Conservation (phyloP, 2,888 invertebrate species). For the Apamea anceps region DNA sequence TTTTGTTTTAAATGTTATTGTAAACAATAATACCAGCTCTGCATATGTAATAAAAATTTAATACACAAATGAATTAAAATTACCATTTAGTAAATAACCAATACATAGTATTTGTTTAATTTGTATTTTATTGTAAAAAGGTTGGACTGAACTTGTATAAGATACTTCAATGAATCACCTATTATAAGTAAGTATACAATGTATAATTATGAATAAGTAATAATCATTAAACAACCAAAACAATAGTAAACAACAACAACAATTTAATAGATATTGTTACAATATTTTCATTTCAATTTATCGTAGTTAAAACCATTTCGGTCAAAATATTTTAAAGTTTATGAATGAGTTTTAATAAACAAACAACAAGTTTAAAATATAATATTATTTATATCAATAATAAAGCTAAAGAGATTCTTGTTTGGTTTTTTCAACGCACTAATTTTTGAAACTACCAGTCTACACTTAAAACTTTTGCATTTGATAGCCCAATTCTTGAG, state of each 20-base stretch:
- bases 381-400: background rate
- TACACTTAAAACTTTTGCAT: background rate
- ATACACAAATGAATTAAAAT: background rate
- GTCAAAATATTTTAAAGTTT: background rate
- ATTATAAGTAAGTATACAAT: background rate
- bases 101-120: background rate
- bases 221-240: background rate
- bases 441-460: background rate
- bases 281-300: background rate
- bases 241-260: background rate
- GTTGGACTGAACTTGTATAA: background rate
- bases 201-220: background rate
- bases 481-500: background rate
- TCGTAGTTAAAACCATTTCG: background rate
- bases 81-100: background rate
- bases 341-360: background rate
- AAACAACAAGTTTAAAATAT: background rate
- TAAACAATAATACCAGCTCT: background rate
- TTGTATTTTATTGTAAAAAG: slow-evolving; percentile 5
- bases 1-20: background rate
- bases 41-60: background rate
- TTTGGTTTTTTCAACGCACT: background rate
- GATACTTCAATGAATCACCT: background rate
- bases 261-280: background rate
- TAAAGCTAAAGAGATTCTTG: background rate